phyloP scores from a whole-genome alignment of 1,140 invertebrate species.

The Hormaphis cornu region DNA sequence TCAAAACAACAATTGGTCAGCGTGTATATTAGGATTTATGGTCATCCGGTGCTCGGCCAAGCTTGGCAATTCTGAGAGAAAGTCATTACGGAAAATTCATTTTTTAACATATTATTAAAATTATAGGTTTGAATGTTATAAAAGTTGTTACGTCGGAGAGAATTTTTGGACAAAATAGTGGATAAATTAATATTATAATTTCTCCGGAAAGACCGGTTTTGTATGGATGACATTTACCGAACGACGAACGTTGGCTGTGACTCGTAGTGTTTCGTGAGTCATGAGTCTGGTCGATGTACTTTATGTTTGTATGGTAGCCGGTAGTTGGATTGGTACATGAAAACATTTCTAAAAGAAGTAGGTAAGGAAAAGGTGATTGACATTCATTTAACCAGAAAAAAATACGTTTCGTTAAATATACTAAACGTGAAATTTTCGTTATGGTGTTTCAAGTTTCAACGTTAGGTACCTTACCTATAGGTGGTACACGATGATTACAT shows the following conservation, averaged over 20 bases:
- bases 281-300: not conserved
- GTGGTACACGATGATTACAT: too few species aligned
- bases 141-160: not conserved
- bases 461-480: too few species aligned
- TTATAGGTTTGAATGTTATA: too few species aligned
- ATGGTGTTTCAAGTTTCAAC: too few species aligned
- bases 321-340: too few species aligned
- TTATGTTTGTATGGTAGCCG: too few species aligned
- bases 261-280: not conserved
- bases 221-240: not conserved
- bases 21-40: slow-evolving; percentile 15
- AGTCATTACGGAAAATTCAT: not conserved
- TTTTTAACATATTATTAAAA: not conserved
- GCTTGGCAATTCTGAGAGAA: slow-evolving; percentile 21
- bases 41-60: slow-evolving; percentile 1
- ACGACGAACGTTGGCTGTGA: not conserved
- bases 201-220: slow-evolving; percentile 17
- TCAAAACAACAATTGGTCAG: not conserved
- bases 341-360: too few species aligned
- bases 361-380: too few species aligned
- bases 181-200: slow-evolving; percentile 1
- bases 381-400: too few species aligned
- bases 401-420: too few species aligned
- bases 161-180: not conserved
- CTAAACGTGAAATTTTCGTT: too few species aligned